phyloP scores from a whole-genome alignment of 2,888 invertebrate genomes.

The Cheilosia variabilis region DNA sequence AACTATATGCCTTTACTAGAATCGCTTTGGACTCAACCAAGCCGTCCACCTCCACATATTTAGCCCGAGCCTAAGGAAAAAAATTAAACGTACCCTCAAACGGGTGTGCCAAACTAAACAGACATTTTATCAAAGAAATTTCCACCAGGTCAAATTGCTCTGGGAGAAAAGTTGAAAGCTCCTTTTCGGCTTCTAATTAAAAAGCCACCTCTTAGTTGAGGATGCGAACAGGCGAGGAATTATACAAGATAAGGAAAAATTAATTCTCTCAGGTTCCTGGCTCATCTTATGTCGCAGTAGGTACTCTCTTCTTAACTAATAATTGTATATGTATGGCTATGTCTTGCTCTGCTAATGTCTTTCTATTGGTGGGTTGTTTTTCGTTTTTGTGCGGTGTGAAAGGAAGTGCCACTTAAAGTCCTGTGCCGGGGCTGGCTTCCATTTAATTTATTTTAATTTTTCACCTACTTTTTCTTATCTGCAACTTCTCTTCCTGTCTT shows the following conservation, averaged over 20 bases:
- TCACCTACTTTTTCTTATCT: conserved; percentile 21
- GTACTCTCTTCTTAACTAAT: conserved; percentile 48
- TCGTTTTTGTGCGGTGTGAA: neutral
- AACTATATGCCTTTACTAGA: neutral
- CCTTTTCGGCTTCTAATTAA: conserved; percentile 64
- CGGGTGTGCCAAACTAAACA: conserved; percentile 13
- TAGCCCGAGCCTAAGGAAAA: conserved; percentile 25
- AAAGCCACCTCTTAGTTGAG: conserved; percentile 41
- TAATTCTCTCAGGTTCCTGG: conserved; percentile 41
- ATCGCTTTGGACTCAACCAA: neutral
- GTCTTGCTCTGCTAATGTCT: conserved; percentile 23
- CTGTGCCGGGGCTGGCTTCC: conserved; percentile 16
- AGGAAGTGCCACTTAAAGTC: conserved; percentile 42
- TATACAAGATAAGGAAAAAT: conserved; percentile 18
- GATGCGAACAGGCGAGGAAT: conserved; percentile 23
- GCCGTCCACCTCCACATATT: conserved; percentile 4
- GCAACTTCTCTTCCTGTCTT: conserved; percentile 13
- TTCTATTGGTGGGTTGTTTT: neutral
- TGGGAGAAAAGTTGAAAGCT: conserved; percentile 23
- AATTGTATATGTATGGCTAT: conserved; percentile 43
- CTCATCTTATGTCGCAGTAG: conserved; percentile 5
- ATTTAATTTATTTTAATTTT: conserved; percentile 60
- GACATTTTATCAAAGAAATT: conserved; percentile 47
- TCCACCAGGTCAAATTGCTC: conserved; percentile 58
- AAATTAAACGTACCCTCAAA: neutral